Base-by-base conservation (phyloP, 1,140 invertebrate genomes). In the Choristoneura fumiferana region DNA sequence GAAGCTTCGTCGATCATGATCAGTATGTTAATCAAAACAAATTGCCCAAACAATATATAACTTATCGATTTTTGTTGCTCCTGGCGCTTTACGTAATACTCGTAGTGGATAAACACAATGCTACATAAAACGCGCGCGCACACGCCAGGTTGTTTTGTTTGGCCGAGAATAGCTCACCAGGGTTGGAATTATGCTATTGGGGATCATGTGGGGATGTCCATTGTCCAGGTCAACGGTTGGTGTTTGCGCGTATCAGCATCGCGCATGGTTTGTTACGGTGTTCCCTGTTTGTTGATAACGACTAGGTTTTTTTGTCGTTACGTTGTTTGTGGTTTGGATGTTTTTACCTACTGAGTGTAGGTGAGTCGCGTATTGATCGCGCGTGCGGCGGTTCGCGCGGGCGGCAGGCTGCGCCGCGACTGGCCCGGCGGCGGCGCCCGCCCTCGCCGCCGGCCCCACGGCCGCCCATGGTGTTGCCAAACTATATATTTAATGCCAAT, bases 61-160 rank as follows among this genome's bases (percentile, higher is more conserved):
- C 69, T 67, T 85, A 87, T 87, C 71, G 82, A 87, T 87, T 83
- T 70, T n/a, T n/a, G n/a, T n/a, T 65, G 60, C 69, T 67, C 70
- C 57, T 54, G 55, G 56, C 69, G 65, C 67, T 65, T 86, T 82
- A 84, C 78, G 77, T 84, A 84, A 87, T 71, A 62, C 60, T 54
- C n/a, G n/a, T n/a, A 61, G 54, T 57, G 66, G 67, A 66, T 63
- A 64, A 69, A 75, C 56, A 67, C 64, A 68, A 56, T 57, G 37
- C 15, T 38, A 57, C 49, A 60, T 45, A 62, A 60, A 57, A 63
- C 58, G 65, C 58, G 71, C 66, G 62, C 69, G 71, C 43, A 43
- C 9, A 29, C 43, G 43, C 17, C n/a, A 22, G 17, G 43, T 49
- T 49, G 43, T 49, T 49, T 49, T 49, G 43, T 49, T 49, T 49